A percentile compares a stretch with the other conserved stretches of the same genome.
phyloP scores from a whole-genome alignment of 92 coral and sea anemone species.

The Anthopleura xanthogrammica region DNA sequence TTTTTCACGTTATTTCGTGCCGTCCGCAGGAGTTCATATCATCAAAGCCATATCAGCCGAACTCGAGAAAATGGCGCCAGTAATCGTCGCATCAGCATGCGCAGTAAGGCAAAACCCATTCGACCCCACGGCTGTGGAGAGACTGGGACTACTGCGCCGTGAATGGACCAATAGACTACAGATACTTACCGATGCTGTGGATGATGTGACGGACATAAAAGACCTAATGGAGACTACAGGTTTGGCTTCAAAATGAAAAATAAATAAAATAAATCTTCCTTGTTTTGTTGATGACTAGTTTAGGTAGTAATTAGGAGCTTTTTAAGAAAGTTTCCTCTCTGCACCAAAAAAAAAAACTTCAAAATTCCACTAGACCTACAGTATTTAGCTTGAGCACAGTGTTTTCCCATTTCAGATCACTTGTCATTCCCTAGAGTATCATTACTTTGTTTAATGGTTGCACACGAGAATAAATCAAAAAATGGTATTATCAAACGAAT shows the following conservation, averaged over 20 bases:
- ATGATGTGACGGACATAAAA: constrained; percentile 75
- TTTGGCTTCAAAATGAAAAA: background rate
- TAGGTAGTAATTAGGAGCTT: no score
- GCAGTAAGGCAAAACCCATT: constrained; percentile 73
- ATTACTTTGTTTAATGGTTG: no score
- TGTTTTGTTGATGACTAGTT: no score
- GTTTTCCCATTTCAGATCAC: no score
- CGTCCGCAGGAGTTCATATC: constrained; percentile 67
- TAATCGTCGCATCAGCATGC: constrained; percentile 59
- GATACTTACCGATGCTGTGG: constrained; percentile 70
- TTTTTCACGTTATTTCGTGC: background rate
- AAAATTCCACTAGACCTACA: no score
- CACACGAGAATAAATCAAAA: no score
- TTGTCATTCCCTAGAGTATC: no score
- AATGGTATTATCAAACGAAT: no score
- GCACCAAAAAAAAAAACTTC: no score
- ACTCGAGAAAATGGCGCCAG: constrained; percentile 71
- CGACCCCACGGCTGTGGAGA: constrained; percentile 56
- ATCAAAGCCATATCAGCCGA: constrained; percentile 66
- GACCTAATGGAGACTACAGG: constrained; percentile 81
- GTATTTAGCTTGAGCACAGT: no score
- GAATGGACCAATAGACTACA: constrained; percentile 81
- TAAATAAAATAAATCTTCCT: no score
- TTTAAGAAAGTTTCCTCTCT: no score
- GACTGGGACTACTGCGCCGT: constrained; percentile 65